phyloP scores from a whole-genome alignment of 2,113 vertebrate species.

The Trogon melanurus region DNA sequence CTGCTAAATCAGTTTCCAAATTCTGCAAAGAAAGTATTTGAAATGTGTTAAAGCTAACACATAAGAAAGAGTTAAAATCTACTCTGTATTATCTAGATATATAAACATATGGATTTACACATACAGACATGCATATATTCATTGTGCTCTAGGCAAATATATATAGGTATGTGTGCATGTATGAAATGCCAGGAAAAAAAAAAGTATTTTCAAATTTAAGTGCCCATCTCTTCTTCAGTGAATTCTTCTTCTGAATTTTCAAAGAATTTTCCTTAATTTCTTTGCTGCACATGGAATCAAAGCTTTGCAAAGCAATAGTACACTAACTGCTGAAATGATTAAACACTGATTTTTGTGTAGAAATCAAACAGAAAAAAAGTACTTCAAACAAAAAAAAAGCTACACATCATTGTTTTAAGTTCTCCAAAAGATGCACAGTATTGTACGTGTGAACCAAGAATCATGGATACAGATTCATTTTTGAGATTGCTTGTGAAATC shows the following conservation, averaged over 20 bases:
- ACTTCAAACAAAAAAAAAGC: background rate
- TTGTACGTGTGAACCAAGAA: background rate
- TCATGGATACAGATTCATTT: background rate
- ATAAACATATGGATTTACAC: background rate
- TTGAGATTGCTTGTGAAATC: background rate
- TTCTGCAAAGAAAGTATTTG: slow-evolving; percentile 64
- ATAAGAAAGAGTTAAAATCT: background rate
- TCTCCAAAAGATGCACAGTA: background rate
- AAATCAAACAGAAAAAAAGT: background rate
- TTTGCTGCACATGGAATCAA: background rate
- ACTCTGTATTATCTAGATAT: background rate
- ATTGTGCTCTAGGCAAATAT: background rate
- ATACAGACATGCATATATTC: background rate
- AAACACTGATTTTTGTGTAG: background rate
- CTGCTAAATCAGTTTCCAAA: slow-evolving; percentile 77
- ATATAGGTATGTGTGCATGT: background rate
- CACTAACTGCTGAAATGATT: background rate
- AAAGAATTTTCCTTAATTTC: background rate
- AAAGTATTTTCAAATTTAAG: background rate
- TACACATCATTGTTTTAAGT: background rate
- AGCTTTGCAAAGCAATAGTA: background rate
- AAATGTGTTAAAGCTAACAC: background rate
- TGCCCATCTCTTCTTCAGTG: too few species aligned
- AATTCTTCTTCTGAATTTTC: background rate
- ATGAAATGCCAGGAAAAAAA: background rate